phyloP scores from a whole-genome alignment of 1,140 invertebrate species.

The Cydia pomonella region DNA sequence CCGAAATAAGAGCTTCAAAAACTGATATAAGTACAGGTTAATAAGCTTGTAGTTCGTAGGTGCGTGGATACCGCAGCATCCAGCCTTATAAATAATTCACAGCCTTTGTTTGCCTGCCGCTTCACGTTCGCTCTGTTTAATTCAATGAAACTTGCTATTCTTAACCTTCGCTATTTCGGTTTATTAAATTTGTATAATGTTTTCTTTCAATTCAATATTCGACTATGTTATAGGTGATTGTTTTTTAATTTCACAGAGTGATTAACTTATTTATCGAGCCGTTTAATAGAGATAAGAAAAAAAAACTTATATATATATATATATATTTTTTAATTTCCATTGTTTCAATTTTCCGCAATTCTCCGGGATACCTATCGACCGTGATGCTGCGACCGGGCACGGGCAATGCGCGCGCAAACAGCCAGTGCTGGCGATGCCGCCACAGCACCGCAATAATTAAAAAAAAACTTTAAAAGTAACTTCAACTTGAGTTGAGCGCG shows the following conservation, averaged over 20 bases:
- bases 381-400: constrained; percentile 26
- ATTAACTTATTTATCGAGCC: neutral
- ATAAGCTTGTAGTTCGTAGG: neutral
- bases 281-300: neutral
- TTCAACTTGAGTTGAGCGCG: neutral
- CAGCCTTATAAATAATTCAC: constrained; percentile 26
- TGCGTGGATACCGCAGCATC: constrained; percentile 16
- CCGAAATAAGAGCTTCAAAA: neutral
- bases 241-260: neutral
- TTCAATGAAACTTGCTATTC: constrained; percentile 12
- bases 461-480: constrained; percentile 25
- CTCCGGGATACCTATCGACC: constrained; percentile 19
- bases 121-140: constrained; percentile 22
- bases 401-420: constrained; percentile 29
- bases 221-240: neutral
- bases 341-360: constrained; percentile 1
- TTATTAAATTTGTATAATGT: neutral
- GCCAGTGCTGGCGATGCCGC: constrained; percentile 10
- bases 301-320: no score
- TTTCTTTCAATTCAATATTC: neutral
- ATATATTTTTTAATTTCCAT: constrained; percentile 18
- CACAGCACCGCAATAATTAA: constrained; percentile 25
- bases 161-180: neutral
- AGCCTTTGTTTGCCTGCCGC: constrained; percentile 18
- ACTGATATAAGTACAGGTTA: neutral